Evolutionary conservation across 1,140 invertebrate genomes (phyloP).

Genomic region (Drosophila repletoides): DNA sequence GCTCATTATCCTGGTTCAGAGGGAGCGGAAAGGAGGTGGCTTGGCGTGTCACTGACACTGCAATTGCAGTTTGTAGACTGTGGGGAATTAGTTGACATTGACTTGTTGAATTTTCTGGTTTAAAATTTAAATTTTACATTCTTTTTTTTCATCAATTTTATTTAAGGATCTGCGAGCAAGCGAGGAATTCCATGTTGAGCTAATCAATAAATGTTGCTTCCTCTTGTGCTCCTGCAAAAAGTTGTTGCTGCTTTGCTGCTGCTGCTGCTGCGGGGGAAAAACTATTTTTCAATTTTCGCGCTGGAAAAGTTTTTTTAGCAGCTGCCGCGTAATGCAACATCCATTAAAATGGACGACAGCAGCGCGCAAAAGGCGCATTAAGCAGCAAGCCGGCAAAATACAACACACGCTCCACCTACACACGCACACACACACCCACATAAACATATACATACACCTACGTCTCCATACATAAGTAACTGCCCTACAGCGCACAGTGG

Average conservation of each 20-base stretch:
- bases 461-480: not conserved
- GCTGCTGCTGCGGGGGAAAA: conserved; percentile 24
- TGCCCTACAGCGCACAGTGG: too few relatives aligned
- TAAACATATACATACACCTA: not conserved
- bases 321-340: conserved; percentile 65
- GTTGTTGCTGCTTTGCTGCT: conserved; percentile 24
- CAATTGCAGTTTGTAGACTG: conserved; percentile 28
- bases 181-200: conserved; percentile 13
- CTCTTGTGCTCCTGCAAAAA: conserved; percentile 6
- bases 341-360: conserved; percentile 61
- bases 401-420: not conserved
- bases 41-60: conserved; percentile 49
- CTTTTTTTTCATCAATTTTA: not conserved
- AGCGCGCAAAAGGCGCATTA: conserved; percentile 27
- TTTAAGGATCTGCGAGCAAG: not conserved
- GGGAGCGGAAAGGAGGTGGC: not conserved
- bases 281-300: conserved; percentile 74
- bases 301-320: conserved; percentile 41
- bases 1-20: conserved; percentile 54
- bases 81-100: conserved; percentile 44
- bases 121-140: not conserved
- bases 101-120: conserved; percentile 47
- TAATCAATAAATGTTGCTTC: conserved; percentile 67
- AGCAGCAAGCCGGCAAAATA: conserved; percentile 16
- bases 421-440: not conserved